Percentiles rank a stretch among this genome's conserved stretches.
Conservation (phyloP, 1,140 invertebrate genomes). For the Plutomurus gul region DNA sequence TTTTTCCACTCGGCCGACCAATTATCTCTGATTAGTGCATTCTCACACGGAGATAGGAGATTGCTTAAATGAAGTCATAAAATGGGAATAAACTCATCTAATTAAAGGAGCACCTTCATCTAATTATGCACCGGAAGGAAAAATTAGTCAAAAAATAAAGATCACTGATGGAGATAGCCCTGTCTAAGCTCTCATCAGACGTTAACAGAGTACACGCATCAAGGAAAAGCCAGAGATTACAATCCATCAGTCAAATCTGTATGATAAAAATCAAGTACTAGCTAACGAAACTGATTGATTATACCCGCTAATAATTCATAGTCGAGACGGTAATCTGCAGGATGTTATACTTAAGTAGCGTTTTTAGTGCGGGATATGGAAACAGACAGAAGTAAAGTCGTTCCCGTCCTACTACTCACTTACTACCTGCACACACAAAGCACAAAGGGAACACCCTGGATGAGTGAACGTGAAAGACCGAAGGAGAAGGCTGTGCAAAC, state of each 20-base stretch:
- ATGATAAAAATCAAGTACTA: background rate
- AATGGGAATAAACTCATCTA: background rate
- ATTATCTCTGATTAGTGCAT: background rate
- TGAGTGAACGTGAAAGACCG: background rate
- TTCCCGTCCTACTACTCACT: too few species aligned
- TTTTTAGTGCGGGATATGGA: background rate
- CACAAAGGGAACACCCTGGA: too few species aligned
- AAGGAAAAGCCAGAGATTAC: too few species aligned
- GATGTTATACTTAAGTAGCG: background rate
- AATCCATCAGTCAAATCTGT: background rate
- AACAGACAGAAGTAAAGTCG: background rate
- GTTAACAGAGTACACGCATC: too few species aligned
- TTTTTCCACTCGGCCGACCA: background rate
- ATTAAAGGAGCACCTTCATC: background rate
- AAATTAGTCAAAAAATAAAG: background rate
- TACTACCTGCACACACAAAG: too few species aligned
- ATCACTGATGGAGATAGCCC: too few species aligned
- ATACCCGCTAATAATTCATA: slow-evolving; percentile 1
- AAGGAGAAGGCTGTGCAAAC: background rate
- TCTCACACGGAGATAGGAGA: background rate
- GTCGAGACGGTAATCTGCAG: background rate
- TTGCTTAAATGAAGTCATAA: background rate
- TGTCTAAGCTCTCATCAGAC: background rate
- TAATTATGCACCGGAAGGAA: slow-evolving; percentile 9
- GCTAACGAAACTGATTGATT: slow-evolving; percentile 7